Conservation (phyloP, 2,113 vertebrate genomes). For the Notechis scutatus region DNA sequence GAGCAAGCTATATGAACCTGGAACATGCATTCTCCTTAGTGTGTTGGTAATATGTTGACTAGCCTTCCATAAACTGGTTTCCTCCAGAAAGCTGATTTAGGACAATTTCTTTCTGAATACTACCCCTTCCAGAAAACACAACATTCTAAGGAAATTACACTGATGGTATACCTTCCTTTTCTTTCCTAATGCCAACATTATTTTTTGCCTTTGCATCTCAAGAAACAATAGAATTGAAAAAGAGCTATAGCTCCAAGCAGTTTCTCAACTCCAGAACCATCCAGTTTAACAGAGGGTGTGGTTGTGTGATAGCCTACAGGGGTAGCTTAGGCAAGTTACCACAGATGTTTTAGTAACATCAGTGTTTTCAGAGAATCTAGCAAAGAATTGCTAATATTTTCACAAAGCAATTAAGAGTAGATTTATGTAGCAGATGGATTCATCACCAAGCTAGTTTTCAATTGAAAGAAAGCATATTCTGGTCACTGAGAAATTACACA, state of each 20-base stretch:
- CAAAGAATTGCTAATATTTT: not conserved
- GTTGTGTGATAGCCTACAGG: not conserved
- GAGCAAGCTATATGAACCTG: not conserved
- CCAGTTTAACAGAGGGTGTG: not conserved
- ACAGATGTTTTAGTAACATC: not conserved
- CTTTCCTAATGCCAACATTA: not conserved
- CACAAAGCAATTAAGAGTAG: not conserved
- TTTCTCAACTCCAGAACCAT: slow-evolving; percentile 4
- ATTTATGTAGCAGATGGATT: not conserved
- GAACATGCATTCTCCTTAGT: not conserved
- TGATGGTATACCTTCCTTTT: not conserved
- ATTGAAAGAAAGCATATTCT: not conserved
- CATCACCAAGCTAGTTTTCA: not conserved
- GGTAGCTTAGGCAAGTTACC: slow-evolving; percentile 9
- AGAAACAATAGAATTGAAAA: not conserved
- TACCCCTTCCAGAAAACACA: not conserved
- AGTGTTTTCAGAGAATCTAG: not conserved
- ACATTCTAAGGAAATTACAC: not conserved
- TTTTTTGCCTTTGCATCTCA: not conserved
- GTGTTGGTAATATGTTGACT: not conserved
- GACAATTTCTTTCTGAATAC: not conserved
- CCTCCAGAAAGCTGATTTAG: not conserved
- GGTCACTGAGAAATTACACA: not conserved
- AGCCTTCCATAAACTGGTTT: not conserved
- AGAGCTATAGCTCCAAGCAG: not conserved